Evolutionary conservation across 2,797 vertebrate genomes (phyloP), one percentile per base, ranked within the genome.

Genomic region (Ctenochaetus hawaiiensis): DNA sequence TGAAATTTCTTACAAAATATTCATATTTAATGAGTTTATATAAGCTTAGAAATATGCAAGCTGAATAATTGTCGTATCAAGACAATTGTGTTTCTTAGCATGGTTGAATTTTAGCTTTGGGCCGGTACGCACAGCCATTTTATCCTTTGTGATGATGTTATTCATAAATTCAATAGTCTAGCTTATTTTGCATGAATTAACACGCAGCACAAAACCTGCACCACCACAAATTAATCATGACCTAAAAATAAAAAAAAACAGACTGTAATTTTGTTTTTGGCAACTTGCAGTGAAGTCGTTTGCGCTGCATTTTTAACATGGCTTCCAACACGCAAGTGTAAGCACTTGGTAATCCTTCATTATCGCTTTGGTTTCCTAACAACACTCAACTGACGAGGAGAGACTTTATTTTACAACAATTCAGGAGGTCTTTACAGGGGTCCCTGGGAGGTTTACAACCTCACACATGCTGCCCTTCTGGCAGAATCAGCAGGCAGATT

Each of bases 161-260:
- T 89, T 89, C 85, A 88, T 88, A 78, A 88, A 90, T 89, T 90
- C 78, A 87, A 81, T 73, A 83, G 74, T 74, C 77, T 83, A 75
- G 65, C 67, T 86, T 88, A 75, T 86, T 90, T 88, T 83, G 74
- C 87, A 91, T 89, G 80, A 83, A 92, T 86, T 85, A 91, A 79
- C 77, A 87, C 30, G 8, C 22, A 1, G 77, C 77, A 85, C 59
- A 75, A 87, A 87, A 85, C 58, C 67, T 34, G 53, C 72, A 84
- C 57, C 53, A 64, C 71, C 78, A 73, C 69, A 87, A 89, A 90
- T 87, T 76, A 90, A 90, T 90, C 81, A 85, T 77, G 78, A 83
- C 81, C 91, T 67, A 85, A 87, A 89, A 89, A 83, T 72, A 82
- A 80, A 65, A 30, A 34, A 34, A 34, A 80, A 81, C 78, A 89